Conservation (phyloP, 2,113 vertebrate genomes). For the Trogon surrucura region DNA sequence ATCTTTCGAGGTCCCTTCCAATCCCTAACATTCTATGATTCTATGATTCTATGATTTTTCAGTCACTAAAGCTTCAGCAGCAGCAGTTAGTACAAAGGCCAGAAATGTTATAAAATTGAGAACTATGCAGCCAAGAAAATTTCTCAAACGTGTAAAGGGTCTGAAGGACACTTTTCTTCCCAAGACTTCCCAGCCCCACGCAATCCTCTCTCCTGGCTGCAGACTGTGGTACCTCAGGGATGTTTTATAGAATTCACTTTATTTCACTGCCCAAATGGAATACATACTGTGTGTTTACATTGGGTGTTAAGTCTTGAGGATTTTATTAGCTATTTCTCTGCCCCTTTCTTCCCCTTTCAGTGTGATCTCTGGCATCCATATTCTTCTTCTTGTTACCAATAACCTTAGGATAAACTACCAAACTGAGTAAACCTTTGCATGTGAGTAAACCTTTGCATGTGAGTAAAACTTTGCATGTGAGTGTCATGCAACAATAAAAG, state of each 20-base stretch:
- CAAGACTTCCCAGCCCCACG: background rate
- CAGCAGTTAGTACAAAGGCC: background rate
- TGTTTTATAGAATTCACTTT: background rate
- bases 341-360: background rate
- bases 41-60: no score
- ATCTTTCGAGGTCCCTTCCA: no score
- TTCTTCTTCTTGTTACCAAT: background rate
- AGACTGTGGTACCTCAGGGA: background rate
- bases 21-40: no score
- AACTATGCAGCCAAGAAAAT: background rate
- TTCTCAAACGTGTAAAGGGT: background rate
- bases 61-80: background rate
- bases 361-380: background rate
- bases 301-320: background rate
- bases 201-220: background rate
- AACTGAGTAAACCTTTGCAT: background rate
- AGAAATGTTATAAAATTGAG: background rate
- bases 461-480: background rate
- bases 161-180: background rate
- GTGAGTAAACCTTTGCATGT: background rate
- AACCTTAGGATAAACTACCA: background rate
- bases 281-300: background rate
- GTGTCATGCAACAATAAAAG: background rate
- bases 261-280: background rate
- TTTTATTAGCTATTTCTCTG: background rate